Base-by-base conservation (phyloP, 2,113 vertebrate genomes). In the Gasterosteus nipponicus region DNA sequence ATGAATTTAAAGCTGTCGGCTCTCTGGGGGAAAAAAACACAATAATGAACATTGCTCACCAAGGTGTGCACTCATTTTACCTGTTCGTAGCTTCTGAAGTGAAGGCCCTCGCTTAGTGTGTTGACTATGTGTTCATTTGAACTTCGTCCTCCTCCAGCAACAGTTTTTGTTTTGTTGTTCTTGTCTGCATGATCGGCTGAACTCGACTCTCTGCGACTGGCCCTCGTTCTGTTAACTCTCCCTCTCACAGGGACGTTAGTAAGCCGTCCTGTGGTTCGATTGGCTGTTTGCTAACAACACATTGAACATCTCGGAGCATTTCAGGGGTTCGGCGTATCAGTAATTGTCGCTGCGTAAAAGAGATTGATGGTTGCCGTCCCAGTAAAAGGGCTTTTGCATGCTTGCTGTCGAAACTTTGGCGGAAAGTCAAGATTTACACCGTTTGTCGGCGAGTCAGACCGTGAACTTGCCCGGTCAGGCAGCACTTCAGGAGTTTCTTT, bases 61-160 rank as follows among this genome's bases (percentile, higher is more conserved):
- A 10, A 77, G 51, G 58, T 86, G 80, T 84, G 54, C 75, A 7
- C 16, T 44, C n/a, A 68, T 67, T 84, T 87, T 19, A 15, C 22
- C 46, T 33, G 51, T 33, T 38, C n/a, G 54, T 33, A 12, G 8
- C 33, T 33, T 69, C 15, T 61, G 10, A 51, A 60, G 29, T 44
- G 18, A 53, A 47, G 62, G 35, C 42, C 10, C 10, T 59, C 19
- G 56, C 15, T 44, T 44, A 51, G 18, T 67, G 15, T 38, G 4
- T 57, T 57, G 29, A 69, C 18, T 61, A 7, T 4, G 5, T 82
- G 14, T 85, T 68, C 19, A 41, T 74, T 67, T 35, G 46, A 84
- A 86, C 78, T 65, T 86, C 70, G 83, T 92, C 92, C 93, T 85
- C 95, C 94, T 93, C 95, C 94, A 63, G 94, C 95, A 92, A 95